phyloP scores from a whole-genome alignment of 2,888 invertebrate genomes.

The Agonopterix alstromeriana region DNA sequence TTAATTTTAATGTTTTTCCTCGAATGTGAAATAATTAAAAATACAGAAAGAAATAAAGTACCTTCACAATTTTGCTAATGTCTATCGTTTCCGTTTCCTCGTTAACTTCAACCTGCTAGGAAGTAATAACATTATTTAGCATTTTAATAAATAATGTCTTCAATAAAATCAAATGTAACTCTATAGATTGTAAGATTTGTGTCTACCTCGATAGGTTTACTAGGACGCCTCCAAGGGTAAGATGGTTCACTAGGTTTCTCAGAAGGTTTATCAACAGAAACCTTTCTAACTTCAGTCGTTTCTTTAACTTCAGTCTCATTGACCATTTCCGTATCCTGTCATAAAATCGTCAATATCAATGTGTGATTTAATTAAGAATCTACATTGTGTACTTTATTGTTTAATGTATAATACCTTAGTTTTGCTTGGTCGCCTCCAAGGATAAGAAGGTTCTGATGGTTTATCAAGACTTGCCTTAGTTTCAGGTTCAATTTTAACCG shows the following conservation, averaged over 20 bases:
- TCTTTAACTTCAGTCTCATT: slow-evolving; percentile 14
- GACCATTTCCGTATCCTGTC: slow-evolving; percentile 21
- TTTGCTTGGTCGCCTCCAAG: slow-evolving; percentile 30
- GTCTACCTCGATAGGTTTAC: slow-evolving; percentile 23
- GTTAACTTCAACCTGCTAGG: too few relatives aligned
- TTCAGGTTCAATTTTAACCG: slow-evolving; percentile 37
- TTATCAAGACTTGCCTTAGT: slow-evolving; percentile 39
- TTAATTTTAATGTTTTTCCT: neutral
- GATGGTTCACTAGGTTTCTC: slow-evolving; percentile 16
- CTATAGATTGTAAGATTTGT: neutral
- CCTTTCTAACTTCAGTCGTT: slow-evolving; percentile 13
- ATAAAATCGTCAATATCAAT: slow-evolving; percentile 1
- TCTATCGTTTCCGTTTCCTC: too few relatives aligned
- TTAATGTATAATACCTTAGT: slow-evolving; percentile 33
- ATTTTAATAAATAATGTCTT: too few relatives aligned
- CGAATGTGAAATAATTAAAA: neutral
- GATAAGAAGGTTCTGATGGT: slow-evolving; percentile 19
- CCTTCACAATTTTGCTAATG: slow-evolving; percentile 17
- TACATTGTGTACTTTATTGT: neutral
- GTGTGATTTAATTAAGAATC: neutral
- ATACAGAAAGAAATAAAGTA: neutral
- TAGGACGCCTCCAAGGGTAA: slow-evolving; percentile 29
- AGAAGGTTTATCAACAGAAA: slow-evolving; percentile 23
- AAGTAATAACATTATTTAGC: neutral
- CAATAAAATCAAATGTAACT: slow-evolving; percentile 2